phyloP scores from a whole-genome alignment of 2,888 invertebrate genomes.

The Morpho helenor region DNA sequence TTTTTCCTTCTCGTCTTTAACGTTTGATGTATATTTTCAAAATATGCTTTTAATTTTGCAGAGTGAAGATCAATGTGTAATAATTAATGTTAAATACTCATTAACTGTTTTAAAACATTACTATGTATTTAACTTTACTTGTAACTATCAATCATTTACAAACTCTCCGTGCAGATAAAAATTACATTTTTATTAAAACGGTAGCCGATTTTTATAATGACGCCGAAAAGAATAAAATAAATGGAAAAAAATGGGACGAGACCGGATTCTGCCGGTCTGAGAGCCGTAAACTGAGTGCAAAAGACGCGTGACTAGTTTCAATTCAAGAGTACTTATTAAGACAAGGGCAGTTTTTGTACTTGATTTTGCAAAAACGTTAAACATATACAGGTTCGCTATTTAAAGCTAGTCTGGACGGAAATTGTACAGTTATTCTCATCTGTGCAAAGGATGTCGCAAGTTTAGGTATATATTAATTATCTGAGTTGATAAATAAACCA shows the following conservation, averaged over 20 bases:
- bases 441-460: constrained; percentile 55
- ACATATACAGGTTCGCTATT: constrained; percentile 74
- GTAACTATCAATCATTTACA: too few relatives aligned
- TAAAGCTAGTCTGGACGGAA: constrained; percentile 74
- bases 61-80: too few relatives aligned
- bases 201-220: constrained; percentile 68
- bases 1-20: too few relatives aligned
- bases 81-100: too few relatives aligned
- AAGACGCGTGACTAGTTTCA: constrained; percentile 61
- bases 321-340: constrained; percentile 72
- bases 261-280: constrained; percentile 27
- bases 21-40: too few relatives aligned
- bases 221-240: constrained; percentile 54
- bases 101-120: too few relatives aligned
- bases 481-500: neutral
- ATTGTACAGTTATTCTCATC: constrained; percentile 71
- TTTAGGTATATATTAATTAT: constrained; percentile 9
- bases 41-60: too few relatives aligned
- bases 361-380: constrained; percentile 73
- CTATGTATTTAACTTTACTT: too few relatives aligned
- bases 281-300: constrained; percentile 34
- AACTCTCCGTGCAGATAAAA: constrained; percentile 1
- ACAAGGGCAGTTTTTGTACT: constrained; percentile 76
- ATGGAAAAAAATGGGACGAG: constrained; percentile 64
- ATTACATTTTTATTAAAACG: constrained; percentile 63